Base-by-base conservation (phyloP, 2,888 invertebrate genomes). In the Andricus curvator region DNA sequence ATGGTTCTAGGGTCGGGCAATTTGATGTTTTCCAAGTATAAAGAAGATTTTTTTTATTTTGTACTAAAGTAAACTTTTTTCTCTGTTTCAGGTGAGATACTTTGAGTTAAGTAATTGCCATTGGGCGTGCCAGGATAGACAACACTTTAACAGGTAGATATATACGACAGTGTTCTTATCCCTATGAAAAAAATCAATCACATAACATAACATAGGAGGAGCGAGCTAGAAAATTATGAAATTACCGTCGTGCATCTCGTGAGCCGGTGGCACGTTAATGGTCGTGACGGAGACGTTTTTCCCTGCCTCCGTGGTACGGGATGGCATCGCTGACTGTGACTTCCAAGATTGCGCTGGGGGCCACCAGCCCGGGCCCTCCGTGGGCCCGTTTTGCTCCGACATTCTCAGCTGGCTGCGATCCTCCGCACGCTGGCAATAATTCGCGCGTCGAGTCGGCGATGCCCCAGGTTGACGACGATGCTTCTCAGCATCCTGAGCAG, bases 201-300 rank as follows among this genome's bases (percentile, higher is more conserved):
- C 8, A 56, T 56, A 51, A 33, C 37, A 48, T 62, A 33, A 33
- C 33, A 33, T 62, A 80, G 83, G 68, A 56, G 44, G 51, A 8
- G 25, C 48, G 60, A 22, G 62, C 8, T 33, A 33, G 6, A 6
- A 33, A 33, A 33, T 33, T 5, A 33, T 65, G n/a, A 62, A 78
- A 80, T 92, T 90, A 92, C 92, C 92, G 93, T 95, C 95, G 91
- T 94, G 95, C 89, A 94, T 94, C 65, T 94, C 94, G 87, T 95
- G 94, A 41, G 94, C 93, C 80, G 94, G 94, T 67, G 94, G 94
- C 92, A 96, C 95, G 91, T 96, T 96, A 93, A 97, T 97, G 87
- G 96, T 96, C 86, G 97, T 97, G 90, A 97, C 96, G 82, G 97
- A 96, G 81, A 97, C 96, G 94, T 97, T 94, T 80, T 92, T 93